Conservation (phyloP, 1,140 invertebrate species). For the Drosophila trapezifrons region DNA sequence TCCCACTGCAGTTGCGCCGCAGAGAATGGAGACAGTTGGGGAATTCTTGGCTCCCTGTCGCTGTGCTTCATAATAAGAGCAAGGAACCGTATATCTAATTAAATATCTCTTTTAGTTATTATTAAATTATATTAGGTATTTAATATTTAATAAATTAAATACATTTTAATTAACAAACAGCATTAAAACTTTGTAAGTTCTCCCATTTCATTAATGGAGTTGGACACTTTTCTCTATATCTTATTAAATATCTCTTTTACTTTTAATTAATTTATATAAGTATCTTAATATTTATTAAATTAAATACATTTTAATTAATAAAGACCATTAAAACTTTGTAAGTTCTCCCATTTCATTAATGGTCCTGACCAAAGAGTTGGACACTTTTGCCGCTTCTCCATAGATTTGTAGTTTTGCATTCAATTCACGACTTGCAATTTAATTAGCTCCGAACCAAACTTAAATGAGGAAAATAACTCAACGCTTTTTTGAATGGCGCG, state of each 20-base stretch:
- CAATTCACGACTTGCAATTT: conserved; percentile 28
- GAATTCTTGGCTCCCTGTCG: too few relatives aligned
- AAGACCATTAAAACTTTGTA: background rate
- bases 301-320: background rate
- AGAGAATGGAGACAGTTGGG: background rate
- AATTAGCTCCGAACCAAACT: conserved; percentile 47
- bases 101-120: background rate
- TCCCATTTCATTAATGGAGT: background rate
- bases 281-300: background rate
- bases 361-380: background rate
- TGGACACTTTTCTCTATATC: background rate
- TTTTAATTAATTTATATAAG: background rate
- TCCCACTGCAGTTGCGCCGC: conserved; percentile 40
- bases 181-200: background rate
- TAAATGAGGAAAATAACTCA: conserved; percentile 51
- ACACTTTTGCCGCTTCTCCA: background rate
- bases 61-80: too few relatives aligned
- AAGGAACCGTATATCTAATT: background rate
- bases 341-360: background rate
- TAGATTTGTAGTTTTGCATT: conserved; percentile 26
- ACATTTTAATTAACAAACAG: background rate
- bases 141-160: conserved; percentile 1
- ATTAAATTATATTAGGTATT: background rate
- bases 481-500: conserved; percentile 47
- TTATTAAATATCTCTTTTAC: background rate